Base-by-base conservation (phyloP, 1,140 invertebrate species). In the Drosophila nannoptera region DNA sequence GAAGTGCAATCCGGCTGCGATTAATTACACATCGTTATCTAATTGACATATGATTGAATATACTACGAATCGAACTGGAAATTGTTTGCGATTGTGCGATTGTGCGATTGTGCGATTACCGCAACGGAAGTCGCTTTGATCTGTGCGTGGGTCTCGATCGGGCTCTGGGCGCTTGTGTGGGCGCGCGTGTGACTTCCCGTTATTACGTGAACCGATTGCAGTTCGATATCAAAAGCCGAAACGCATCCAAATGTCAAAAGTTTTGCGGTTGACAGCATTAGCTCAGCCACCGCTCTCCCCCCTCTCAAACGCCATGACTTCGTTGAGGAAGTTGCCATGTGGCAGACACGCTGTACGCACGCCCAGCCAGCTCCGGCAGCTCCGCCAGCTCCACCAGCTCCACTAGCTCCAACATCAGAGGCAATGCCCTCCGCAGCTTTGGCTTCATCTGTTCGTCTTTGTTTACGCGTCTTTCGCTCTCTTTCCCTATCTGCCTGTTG, bases 221-320 rank as follows among this genome's bases (percentile, higher is more conserved):
- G 65, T 50, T 68, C 58, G 53, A 71, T 71, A 72, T 72, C 69
- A n/a, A 68, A 72, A 72, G 56, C 40, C 66, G 55, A 68, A 68
- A 60, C 46, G 59, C 59, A 68, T 33, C 50, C 58, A 62, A 69
- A 69, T 67, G 69, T 72, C 69, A 62, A 68, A 68, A 58, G n/a
- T 58, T 43, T 45, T 72, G 69, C 64, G 69, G 69, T 71, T 71
- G 63, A 61, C 58, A 61, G 48, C 40, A 45, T 29, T 22, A 29
- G 7, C 35, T 8, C 12, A 11, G 4, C 7, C 38, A n/a, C 7
- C 22, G 1, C 40, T 31, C 14, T 7, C 29, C 3, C n/a, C 43
- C 43, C 16, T n/a, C n/a, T n/a, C n/a, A n/a, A n/a, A n/a, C n/a
- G n/a, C n/a, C n/a, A n/a, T 53, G 49, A 62, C 49, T 68, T n/a